A percentile compares a stretch with the other conserved stretches of the same genome.
Conservation (phyloP, 2,113 vertebrate genomes). For the Tympanuchus pallidicinctus region DNA sequence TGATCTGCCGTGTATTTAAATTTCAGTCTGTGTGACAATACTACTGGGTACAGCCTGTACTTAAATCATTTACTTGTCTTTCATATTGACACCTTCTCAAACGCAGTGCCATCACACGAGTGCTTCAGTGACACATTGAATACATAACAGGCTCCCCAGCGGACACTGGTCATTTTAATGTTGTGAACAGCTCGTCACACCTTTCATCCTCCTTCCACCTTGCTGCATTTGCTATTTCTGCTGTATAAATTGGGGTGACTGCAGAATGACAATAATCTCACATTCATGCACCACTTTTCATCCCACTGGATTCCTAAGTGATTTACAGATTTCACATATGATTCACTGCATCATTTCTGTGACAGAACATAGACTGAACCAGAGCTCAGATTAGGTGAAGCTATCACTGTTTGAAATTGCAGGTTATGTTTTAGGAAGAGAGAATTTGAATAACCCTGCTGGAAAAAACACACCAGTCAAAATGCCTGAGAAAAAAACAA, state of each 20-base stretch:
- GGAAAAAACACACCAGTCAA: neutral
- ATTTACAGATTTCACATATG: neutral
- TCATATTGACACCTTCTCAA: constrained; percentile 39
- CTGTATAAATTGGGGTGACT: constrained; percentile 29
- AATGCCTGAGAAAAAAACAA: neutral
- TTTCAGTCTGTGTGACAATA: neutral
- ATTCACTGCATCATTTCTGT: neutral
- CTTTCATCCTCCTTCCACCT: constrained; percentile 41
- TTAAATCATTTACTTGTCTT: constrained; percentile 22
- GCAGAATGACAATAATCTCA: constrained; percentile 8
- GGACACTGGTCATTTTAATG: constrained; percentile 20
- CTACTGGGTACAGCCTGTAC: constrained; percentile 12
- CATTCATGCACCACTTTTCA: neutral
- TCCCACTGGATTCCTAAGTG: neutral
- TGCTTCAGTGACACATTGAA: constrained; percentile 16
- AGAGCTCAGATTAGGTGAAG: neutral
- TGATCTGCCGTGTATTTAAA: neutral
- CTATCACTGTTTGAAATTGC: neutral
- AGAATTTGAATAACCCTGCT: neutral
- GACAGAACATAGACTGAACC: neutral
- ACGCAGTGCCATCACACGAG: constrained; percentile 5
- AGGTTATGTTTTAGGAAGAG: neutral
- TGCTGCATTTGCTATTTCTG: constrained; percentile 13
- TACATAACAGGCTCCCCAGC: neutral
- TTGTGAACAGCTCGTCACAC: constrained; percentile 53